Percentiles rank a stretch among this genome's conserved stretches.
Evolutionary conservation across 37 sponge, comb jelly and placozoan genomes (phyloP).

Genomic region (Agelas oroides): DNA sequence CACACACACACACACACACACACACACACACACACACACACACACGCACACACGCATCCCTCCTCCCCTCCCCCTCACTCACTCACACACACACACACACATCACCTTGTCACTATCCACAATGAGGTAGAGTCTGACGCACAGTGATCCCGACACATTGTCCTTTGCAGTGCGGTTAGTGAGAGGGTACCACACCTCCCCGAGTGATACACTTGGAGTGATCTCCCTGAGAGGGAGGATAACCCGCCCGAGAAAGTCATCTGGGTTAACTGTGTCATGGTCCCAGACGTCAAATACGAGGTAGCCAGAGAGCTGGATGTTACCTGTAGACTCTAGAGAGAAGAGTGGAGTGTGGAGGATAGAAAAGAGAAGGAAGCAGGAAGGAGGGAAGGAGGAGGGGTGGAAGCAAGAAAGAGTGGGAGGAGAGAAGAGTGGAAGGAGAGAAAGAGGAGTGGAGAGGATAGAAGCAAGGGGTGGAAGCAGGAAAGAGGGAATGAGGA

Average conservation of each 20-base stretch:
- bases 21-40: too few species aligned
- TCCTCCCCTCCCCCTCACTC: background rate
- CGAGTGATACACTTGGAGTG: too few species aligned
- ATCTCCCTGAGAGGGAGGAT: slow-evolving; percentile 69
- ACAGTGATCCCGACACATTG: slow-evolving; percentile 1
- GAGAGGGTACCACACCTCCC: slow-evolving; percentile 51
- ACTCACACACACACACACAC: too few species aligned
- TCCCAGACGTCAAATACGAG: slow-evolving; percentile 86
- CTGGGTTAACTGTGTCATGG: slow-evolving; percentile 72
- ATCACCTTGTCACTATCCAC: slow-evolving; percentile 22
- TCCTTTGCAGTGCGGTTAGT: slow-evolving; percentile 51
- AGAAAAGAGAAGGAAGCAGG: background rate
- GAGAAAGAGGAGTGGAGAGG: too few species aligned
- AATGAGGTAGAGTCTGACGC: background rate
- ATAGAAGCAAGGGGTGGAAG: too few species aligned
- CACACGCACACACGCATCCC: too few species aligned
- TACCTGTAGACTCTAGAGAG: background rate
- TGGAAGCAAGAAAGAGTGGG: background rate
- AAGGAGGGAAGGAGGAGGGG: background rate
- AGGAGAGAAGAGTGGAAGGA: background rate
- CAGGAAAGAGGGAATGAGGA: background rate
- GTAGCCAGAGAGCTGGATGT: slow-evolving; percentile 45
- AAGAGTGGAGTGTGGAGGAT: background rate
- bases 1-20: too few species aligned
- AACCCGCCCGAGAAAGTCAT: slow-evolving; percentile 81